These are phyloP conservation scores for Temnothorax rugatulus DNA, from an alignment of 2,888 invertebrate genomes.

Conservation along the genomic window DNA sequence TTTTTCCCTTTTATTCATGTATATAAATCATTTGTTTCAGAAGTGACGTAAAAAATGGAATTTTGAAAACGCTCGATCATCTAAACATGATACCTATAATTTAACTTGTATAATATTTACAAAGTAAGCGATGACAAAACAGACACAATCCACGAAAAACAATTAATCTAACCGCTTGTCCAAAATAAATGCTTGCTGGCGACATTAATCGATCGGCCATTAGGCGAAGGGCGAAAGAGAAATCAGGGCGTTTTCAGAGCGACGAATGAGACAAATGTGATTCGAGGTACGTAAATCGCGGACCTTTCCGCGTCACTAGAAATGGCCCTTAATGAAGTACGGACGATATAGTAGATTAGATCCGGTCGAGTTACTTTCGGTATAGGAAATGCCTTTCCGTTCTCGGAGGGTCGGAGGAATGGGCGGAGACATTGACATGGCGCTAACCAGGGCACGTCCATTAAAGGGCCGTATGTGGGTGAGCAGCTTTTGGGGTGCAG, in stretches of 20 bases:
- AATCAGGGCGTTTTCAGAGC: slow-evolving; percentile 39
- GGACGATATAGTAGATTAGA: slow-evolving; percentile 78
- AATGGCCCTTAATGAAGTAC: slow-evolving; percentile 77
- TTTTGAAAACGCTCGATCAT: background rate
- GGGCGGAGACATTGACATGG: slow-evolving; percentile 55
- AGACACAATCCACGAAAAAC: background rate
- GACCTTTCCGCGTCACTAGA: slow-evolving; percentile 69
- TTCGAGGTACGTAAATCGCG: slow-evolving; percentile 69
- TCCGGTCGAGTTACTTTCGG: slow-evolving; percentile 65
- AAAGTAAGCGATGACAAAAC: slow-evolving; percentile 7
- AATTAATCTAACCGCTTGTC: slow-evolving; percentile 25
- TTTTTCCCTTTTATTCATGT: background rate
- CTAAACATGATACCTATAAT: background rate
- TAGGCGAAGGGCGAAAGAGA: slow-evolving; percentile 14
- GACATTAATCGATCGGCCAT: slow-evolving; percentile 42
- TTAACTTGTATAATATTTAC: background rate
- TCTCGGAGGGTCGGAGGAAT: slow-evolving; percentile 59
- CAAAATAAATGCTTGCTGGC: slow-evolving; percentile 12
- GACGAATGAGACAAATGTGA: slow-evolving; percentile 47
- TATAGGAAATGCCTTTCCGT: slow-evolving; percentile 73
- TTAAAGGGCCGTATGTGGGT: slow-evolving; percentile 61
- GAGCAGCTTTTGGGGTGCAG: slow-evolving; percentile 53
- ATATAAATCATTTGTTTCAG: background rate
- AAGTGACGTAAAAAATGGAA: background rate
- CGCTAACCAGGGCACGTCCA: slow-evolving; percentile 56